phyloP scores from a whole-genome alignment of 2,888 invertebrate genomes.

The Nomada ferruginata region DNA sequence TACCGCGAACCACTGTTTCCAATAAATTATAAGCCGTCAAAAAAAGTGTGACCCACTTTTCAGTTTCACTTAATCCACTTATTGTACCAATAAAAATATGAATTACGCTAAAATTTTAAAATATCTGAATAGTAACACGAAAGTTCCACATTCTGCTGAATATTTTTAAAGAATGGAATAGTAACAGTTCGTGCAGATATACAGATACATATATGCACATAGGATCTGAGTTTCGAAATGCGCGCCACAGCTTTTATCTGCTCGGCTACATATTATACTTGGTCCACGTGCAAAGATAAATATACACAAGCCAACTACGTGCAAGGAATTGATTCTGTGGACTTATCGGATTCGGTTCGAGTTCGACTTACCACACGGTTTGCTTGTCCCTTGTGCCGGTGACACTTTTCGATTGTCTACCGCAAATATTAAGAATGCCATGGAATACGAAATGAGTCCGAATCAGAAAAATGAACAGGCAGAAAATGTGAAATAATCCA shows the following conservation, averaged over 20 bases:
- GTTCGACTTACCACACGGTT: constrained; percentile 49
- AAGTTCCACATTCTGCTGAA: neutral
- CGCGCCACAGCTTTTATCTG: constrained; percentile 46
- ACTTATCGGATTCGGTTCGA: constrained; percentile 63
- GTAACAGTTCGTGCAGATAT: neutral
- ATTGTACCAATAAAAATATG: too few species aligned
- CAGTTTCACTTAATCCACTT: too few species aligned
- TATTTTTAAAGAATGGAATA: neutral
- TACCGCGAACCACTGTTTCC: too few species aligned
- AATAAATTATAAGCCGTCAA: too few species aligned
- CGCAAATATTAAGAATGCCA: constrained; percentile 23
- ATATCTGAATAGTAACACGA: too few species aligned
- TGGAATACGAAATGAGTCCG: neutral
- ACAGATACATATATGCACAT: neutral
- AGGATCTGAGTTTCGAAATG: constrained; percentile 34
- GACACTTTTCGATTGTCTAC: constrained; percentile 13
- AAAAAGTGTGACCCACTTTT: too few species aligned
- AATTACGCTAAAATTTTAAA: too few species aligned
- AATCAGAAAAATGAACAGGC: neutral
- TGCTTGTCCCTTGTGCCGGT: constrained; percentile 52
- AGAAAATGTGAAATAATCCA: too few species aligned
- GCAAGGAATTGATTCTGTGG: constrained; percentile 60
- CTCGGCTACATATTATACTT: constrained; percentile 43
- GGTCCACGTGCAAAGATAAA: constrained; percentile 63
- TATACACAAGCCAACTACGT: constrained; percentile 58